Conservation (phyloP, 1,140 invertebrate genomes). For the Pogonomyrmex barbatus region DNA sequence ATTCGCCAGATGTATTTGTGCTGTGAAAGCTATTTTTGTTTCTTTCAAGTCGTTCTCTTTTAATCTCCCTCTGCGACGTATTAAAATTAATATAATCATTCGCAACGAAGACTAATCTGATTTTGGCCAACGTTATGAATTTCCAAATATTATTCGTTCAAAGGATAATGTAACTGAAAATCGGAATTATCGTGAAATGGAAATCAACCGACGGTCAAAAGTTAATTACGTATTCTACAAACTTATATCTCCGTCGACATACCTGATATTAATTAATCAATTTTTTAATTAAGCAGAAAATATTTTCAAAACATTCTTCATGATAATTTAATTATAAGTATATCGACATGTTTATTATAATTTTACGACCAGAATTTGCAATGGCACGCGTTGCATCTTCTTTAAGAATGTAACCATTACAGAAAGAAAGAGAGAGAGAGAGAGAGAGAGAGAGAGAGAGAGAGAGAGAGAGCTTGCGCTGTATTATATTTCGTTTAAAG, state of each 20-base stretch:
- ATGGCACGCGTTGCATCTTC: neutral
- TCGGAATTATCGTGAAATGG: neutral
- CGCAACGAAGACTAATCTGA: neutral
- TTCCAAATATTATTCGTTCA: neutral
- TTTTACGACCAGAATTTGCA: constrained; percentile 2
- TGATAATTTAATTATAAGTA: constrained; percentile 29
- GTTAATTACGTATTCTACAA: neutral
- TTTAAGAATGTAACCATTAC: constrained; percentile 22
- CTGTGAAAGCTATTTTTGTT: too few species aligned
- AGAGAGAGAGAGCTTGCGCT: neutral
- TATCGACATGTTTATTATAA: neutral
- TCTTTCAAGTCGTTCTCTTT: neutral
- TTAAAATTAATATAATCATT: neutral
- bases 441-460: neutral
- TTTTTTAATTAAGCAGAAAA: constrained; percentile 13
- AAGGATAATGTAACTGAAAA: constrained; percentile 23
- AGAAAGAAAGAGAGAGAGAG: neutral
- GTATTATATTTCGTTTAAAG: constrained; percentile 48
- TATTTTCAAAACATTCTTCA: neutral
- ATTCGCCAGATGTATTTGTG: neutral
- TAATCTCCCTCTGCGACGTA: too few species aligned
- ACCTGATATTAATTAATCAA: neutral
- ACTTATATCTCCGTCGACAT: neutral
- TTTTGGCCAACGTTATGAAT: neutral
- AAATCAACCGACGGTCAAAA: neutral